Base-by-base conservation (phyloP, 2,888 invertebrate species). In the Malachius bipustulatus region DNA sequence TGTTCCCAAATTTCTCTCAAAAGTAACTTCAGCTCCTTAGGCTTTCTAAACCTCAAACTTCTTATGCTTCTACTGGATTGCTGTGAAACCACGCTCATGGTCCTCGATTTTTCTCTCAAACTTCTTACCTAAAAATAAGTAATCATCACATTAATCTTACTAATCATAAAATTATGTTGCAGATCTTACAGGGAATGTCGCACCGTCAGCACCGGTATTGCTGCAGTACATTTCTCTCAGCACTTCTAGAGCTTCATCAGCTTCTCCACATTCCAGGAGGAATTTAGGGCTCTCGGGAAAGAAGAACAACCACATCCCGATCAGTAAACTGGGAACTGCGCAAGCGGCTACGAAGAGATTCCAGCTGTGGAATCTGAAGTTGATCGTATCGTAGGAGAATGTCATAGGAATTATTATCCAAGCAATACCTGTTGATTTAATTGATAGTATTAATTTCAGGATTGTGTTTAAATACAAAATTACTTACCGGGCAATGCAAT, bases 251-350 rank as follows among this genome's bases (percentile, higher is more conserved):
- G 84, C 82, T 26, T 77, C 79, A 30, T 82, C 82, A 14, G 80
- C 73, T 56, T 82, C 82, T 1, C 82, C 83, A 51, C 78, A 77
- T 59, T 82, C 82, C 57, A 84, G 69, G 51, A 84, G 69, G 60
- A 83, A 84, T 59, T 84, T 84, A 1, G 84, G 84, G 55, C 82
- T 83, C 62, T 84, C 84, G 1, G 83, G 83, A 62, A 83, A 82
- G 38, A 72, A 66, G 47, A 79, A 69, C 4, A 83, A 62, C 82
- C 82, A 82, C 42, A 77, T 40, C 2, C 68, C 78, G 24, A 80
- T 69, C 45, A 75, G 44, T 13, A 80, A 63, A 43, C 81, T 81
- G 1, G 83, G 82, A 3, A 81, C 46, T 3, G 78, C 77, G 58
- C 82, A 82, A 0, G 81, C 69, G 1, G 79, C 74, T 19, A 83